Conservation (phyloP, 2,113 vertebrate genomes). For the Erythrolamprus reginae region DNA sequence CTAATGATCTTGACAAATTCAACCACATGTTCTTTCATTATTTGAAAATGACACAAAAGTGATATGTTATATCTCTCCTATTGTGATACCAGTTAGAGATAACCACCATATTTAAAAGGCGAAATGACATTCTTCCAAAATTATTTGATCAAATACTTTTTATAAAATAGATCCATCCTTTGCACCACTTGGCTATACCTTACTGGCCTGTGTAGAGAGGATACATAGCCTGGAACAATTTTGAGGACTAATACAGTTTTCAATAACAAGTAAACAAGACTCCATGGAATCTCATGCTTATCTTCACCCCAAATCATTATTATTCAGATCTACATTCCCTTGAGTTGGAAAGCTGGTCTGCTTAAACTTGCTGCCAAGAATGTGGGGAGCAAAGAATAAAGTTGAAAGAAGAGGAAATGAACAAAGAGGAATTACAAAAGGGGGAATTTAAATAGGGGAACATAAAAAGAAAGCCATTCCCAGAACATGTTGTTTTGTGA, state of each 20-base stretch:
- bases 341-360: not conserved
- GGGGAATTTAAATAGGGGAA: not conserved
- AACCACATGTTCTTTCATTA: not conserved
- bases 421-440: not conserved
- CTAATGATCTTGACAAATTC: not conserved
- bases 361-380: not conserved
- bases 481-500: not conserved
- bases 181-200: not conserved
- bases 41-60: not conserved
- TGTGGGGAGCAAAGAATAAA: not conserved
- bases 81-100: not conserved
- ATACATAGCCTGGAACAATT: not conserved
- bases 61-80: not conserved
- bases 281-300: not conserved
- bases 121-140: not conserved
- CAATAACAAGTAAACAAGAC: not conserved
- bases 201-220: not conserved
- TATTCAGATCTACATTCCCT: not conserved
- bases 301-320: not conserved
- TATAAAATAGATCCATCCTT: not conserved
- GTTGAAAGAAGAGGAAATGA: not conserved
- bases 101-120: not conserved
- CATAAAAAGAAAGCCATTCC: not conserved
- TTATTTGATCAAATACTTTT: not conserved
- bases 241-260: not conserved